Conservation (phyloP, 1,140 invertebrate genomes). For the Bombus superbus region DNA sequence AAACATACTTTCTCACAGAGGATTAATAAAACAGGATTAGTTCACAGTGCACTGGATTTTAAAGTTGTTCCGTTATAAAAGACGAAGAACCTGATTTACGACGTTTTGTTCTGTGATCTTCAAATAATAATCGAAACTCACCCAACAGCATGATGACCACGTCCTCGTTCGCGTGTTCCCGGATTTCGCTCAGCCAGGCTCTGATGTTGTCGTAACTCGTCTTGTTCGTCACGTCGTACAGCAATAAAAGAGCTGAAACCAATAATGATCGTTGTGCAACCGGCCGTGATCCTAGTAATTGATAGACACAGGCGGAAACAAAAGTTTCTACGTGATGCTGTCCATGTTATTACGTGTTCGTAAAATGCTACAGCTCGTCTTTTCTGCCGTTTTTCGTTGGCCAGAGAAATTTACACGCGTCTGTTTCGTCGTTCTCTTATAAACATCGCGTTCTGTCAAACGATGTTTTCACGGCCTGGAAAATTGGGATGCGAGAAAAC, state of each 20-base stretch:
- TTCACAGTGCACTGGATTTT: neutral
- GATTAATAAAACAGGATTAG: neutral
- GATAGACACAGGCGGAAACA: neutral
- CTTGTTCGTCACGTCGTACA: slow-evolving; percentile 96
- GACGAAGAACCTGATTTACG: neutral
- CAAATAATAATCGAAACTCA: slow-evolving; percentile 78
- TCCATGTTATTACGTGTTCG: neutral
- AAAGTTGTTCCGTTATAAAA: neutral
- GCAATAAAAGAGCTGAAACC: slow-evolving; percentile 90
- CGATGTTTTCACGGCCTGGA: neutral
- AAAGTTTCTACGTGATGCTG: neutral
- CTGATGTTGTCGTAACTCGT: slow-evolving; percentile 94
- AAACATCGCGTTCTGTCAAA: neutral
- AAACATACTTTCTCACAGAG: neutral
- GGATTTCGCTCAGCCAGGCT: slow-evolving; percentile 94
- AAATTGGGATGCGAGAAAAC: neutral
- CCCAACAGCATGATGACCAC: slow-evolving; percentile 95
- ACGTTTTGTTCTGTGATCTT: neutral
- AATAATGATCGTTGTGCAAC: slow-evolving; percentile 49
- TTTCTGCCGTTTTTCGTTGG: neutral
- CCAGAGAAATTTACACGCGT: neutral
- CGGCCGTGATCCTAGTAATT: slow-evolving; percentile 8
- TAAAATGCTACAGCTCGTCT: neutral
- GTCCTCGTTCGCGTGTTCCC: slow-evolving; percentile 92
- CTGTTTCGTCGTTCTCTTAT: neutral